Evolutionary conservation across 2,888 invertebrate species (phyloP).

Genomic region (Scotopteryx bipunctaria): DNA sequence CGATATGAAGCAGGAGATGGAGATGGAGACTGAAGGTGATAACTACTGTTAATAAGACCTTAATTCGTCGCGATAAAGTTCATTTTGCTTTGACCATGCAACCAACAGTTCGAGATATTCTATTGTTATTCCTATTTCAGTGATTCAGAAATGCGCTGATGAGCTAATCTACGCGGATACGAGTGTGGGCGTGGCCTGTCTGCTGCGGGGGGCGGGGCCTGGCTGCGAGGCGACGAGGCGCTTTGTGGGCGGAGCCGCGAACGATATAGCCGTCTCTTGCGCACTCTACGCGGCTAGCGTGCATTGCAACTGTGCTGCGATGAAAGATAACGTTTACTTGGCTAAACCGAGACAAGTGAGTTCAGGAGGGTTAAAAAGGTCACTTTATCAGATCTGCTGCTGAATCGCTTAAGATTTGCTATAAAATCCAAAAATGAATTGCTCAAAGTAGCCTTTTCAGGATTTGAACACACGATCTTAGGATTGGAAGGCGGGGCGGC

Average conservation of each 20-base stretch:
- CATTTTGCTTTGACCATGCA: not conserved
- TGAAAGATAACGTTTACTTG: constrained; percentile 62
- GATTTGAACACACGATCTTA: too few relatives aligned
- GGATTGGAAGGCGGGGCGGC: too few relatives aligned
- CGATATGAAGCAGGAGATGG: constrained; percentile 42
- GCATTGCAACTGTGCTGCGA: constrained; percentile 49
- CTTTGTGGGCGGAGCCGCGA: constrained; percentile 30
- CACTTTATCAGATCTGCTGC: too few relatives aligned
- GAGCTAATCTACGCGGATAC: constrained; percentile 64
- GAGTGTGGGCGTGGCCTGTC: constrained; percentile 59
- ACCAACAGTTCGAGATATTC: too few relatives aligned
- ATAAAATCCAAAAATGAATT: too few relatives aligned
- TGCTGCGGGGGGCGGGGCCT: constrained; percentile 42
- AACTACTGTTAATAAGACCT: not conserved
- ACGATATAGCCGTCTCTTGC: constrained; percentile 50
- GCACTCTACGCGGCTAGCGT: constrained; percentile 64
- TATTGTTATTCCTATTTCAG: constrained; percentile 41
- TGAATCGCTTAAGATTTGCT: too few relatives aligned
- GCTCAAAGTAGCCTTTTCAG: too few relatives aligned
- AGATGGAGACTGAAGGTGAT: constrained; percentile 26
- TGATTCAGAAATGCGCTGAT: constrained; percentile 63
- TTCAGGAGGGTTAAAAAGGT: not conserved
- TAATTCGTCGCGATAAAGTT: not conserved
- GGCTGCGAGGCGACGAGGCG: constrained; percentile 16
- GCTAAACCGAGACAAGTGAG: constrained; percentile 51